Percentiles rank a stretch among this genome's conserved stretches.
These are phyloP conservation scores for Hepsetus odoe DNA, from an alignment of 2,113 vertebrate species.

Conservation along the genomic window DNA sequence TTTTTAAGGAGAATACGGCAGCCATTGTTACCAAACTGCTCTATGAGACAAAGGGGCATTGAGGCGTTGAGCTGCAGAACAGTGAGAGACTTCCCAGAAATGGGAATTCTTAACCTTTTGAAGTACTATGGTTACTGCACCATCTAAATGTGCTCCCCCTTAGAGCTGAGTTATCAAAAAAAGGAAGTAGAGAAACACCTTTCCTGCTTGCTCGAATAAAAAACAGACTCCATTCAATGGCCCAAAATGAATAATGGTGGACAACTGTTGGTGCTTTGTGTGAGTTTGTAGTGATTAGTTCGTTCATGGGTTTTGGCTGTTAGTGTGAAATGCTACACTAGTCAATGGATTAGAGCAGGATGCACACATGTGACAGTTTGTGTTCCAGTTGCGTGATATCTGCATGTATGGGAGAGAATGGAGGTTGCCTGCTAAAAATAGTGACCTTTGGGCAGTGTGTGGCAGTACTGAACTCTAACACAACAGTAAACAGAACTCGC, in stretches of 20 bases:
- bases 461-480: slow-evolving; percentile 58
- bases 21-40: slow-evolving; percentile 58
- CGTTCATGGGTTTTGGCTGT: slow-evolving; percentile 27
- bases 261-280: slow-evolving; percentile 16
- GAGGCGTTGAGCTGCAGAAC: slow-evolving; percentile 51
- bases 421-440: slow-evolving; percentile 60
- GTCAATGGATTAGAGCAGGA: neutral
- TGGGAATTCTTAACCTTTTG: slow-evolving; percentile 65
- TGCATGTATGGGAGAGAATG: slow-evolving; percentile 34
- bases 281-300: slow-evolving; percentile 17
- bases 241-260: neutral
- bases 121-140: slow-evolving; percentile 54
- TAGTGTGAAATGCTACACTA: neutral
- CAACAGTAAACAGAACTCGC: slow-evolving; percentile 62
- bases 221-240: neutral
- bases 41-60: slow-evolving; percentile 62
- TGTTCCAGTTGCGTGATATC: slow-evolving; percentile 20
- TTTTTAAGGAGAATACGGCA: slow-evolving; percentile 60
- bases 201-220: neutral
- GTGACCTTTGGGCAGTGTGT: slow-evolving; percentile 57
- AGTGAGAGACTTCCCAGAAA: slow-evolving; percentile 54
- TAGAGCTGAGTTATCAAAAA: neutral
- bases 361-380: neutral
- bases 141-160: slow-evolving; percentile 20
- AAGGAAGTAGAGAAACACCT: neutral